Conservation (phyloP, 2,797 vertebrate genomes). For the Cheirogaleus major region DNA sequence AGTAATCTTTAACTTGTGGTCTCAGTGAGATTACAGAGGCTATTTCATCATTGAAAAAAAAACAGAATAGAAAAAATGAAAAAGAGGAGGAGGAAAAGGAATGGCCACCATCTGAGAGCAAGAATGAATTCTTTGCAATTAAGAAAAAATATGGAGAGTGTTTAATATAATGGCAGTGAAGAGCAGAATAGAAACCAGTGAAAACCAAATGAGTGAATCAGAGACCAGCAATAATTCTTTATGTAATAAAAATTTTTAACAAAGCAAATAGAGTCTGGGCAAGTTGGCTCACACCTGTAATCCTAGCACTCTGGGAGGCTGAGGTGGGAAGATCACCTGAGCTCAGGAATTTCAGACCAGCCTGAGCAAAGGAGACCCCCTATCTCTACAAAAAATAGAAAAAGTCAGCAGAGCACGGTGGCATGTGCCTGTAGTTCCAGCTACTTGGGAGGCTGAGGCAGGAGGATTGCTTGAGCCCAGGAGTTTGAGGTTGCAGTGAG, state of each 20-base stretch:
- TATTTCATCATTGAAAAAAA: background rate
- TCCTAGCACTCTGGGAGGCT: background rate
- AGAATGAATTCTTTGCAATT: background rate
- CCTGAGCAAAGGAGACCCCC: background rate
- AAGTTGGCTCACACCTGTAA: background rate
- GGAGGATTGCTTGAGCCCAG: background rate
- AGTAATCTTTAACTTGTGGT: background rate
- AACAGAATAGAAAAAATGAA: background rate
- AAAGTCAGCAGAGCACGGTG: background rate
- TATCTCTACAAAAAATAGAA: background rate
- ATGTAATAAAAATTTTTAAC: background rate
- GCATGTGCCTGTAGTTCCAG: fast-evolving
- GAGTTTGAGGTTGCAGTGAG: background rate
- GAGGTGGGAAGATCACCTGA: background rate
- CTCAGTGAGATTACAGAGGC: background rate
- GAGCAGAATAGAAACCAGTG: background rate
- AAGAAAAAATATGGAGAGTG: background rate
- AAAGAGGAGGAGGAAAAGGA: background rate
- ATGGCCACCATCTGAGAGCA: background rate
- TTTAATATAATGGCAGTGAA: background rate
- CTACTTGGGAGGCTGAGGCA: background rate
- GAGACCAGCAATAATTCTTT: background rate
- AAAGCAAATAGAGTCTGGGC: background rate
- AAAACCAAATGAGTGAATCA: background rate
- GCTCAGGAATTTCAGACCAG: background rate